Evolutionary conservation across 2,797 vertebrate genomes (phyloP).

Genomic region (Acanthurus lineatus): DNA sequence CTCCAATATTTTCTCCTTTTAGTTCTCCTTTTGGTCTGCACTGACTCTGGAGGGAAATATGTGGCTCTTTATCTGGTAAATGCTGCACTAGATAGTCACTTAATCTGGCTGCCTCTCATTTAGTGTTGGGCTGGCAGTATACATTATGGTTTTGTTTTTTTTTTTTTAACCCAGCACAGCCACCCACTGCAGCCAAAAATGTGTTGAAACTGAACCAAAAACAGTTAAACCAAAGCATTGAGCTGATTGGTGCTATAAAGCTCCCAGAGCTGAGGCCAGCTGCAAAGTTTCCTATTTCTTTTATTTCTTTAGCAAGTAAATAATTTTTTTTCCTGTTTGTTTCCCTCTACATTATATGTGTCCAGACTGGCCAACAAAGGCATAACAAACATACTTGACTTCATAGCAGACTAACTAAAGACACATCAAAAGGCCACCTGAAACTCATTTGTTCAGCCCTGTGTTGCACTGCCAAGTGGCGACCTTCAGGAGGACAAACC

Average conservation of each 20-base stretch:
- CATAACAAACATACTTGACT: background rate
- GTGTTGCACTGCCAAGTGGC: slow-evolving; percentile 3
- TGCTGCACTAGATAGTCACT: background rate
- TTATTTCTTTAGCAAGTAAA: background rate
- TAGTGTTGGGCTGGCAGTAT: background rate
- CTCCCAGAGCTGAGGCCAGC: background rate
- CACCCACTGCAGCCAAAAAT: background rate
- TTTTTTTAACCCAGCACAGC: background rate
- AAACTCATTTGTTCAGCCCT: slow-evolving; percentile 25
- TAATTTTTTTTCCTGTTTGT: background rate
- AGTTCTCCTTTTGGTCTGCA: background rate
- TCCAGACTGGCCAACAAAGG: background rate
- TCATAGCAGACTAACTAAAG: slow-evolving; percentile 11
- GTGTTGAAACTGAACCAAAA: background rate
- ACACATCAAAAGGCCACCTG: slow-evolving; percentile 34
- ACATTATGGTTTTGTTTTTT: background rate
- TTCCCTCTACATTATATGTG: background rate
- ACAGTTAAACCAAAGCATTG: background rate
- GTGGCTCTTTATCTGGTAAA: background rate
- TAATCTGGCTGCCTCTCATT: background rate
- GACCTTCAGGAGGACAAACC: slow-evolving; percentile 43
- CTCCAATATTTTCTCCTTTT: background rate
- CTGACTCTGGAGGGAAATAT: background rate
- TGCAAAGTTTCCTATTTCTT: background rate
- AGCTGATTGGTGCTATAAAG: background rate